phyloP scores from a whole-genome alignment of 2,797 vertebrate species.

The Myotis vivesi region DNA sequence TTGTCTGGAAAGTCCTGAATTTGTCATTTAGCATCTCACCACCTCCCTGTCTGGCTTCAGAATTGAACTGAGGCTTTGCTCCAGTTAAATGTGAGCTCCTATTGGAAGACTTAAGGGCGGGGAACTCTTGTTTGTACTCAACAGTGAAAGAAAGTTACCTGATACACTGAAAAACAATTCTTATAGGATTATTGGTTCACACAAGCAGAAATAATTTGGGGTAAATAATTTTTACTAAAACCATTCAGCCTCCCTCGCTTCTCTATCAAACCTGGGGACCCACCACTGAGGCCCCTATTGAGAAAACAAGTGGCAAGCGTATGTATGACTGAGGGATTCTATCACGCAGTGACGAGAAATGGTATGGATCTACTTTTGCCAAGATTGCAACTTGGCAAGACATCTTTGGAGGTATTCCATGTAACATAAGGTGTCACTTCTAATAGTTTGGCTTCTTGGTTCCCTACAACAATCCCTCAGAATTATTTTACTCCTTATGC shows the following conservation, averaged over 20 bases:
- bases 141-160: neutral
- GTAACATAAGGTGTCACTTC: neutral
- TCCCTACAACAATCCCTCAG: neutral
- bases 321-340: neutral
- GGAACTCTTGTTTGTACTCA: neutral
- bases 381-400: neutral
- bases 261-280: neutral
- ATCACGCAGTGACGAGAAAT: neutral
- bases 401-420: neutral
- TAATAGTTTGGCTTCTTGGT: neutral
- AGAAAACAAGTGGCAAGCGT: neutral
- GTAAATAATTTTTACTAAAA: neutral
- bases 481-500: neutral
- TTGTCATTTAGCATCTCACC: neutral
- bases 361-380: neutral
- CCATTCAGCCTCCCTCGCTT: neutral
- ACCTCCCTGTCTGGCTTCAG: neutral
- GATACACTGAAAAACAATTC: neutral
- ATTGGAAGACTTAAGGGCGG: accelerated
- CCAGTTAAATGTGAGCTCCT: neutral
- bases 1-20: neutral
- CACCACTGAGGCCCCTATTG: neutral
- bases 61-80: neutral
- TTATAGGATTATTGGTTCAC: neutral
- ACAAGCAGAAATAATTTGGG: neutral